A percentile compares a stretch with the other conserved stretches of the same genome.
phyloP scores from a whole-genome alignment of 2,888 invertebrate species.

The Amblyjoppa proteus region DNA sequence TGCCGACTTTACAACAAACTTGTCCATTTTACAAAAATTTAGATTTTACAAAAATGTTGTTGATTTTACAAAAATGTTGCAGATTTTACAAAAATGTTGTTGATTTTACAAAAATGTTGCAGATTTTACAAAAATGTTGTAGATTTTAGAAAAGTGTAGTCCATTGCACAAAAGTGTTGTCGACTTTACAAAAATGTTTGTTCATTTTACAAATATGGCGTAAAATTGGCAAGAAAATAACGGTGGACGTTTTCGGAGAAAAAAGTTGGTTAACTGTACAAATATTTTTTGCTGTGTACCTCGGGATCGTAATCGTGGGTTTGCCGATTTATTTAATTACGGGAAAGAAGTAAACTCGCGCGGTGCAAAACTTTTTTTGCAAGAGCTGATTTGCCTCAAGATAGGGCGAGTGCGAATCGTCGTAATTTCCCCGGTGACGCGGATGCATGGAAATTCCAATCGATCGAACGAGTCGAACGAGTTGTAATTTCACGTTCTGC shows the following conservation, averaged over 20 bases:
- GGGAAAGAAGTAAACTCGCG: background rate
- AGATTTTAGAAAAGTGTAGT: background rate
- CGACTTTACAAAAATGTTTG: background rate
- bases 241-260: background rate
- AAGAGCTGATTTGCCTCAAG: constrained; percentile 39
- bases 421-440: constrained; percentile 44
- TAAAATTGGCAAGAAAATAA: background rate
- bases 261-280: background rate
- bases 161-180: too few relatives aligned
- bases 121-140: background rate
- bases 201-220: background rate
- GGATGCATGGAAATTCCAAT: constrained; percentile 27
- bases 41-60: too few relatives aligned
- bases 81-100: background rate
- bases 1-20: too few relatives aligned
- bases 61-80: too few relatives aligned
- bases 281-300: background rate
- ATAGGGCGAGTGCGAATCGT: constrained; percentile 16
- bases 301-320: background rate
- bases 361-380: background rate
- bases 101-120: background rate
- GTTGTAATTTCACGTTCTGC: constrained; percentile 43
- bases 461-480: constrained; percentile 30
- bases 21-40: too few relatives aligned
- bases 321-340: constrained; percentile 4